Base-by-base conservation (phyloP, 2,797 vertebrate species). In the Yasuhikotakia modesta region DNA sequence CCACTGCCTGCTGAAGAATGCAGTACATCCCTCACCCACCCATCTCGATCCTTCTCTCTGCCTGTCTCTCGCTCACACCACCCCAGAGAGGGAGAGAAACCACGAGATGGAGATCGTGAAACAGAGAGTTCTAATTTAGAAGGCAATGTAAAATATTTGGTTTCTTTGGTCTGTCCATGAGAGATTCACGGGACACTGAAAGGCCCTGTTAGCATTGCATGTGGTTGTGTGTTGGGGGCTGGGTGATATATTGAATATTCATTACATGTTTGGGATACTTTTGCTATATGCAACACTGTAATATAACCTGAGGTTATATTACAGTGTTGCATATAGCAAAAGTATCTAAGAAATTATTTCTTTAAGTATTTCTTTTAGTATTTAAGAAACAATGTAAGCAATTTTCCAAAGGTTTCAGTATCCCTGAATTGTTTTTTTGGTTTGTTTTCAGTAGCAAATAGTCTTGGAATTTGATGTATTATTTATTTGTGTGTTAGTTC, bases 1-100 rank as follows among this genome's bases (percentile, higher is more conserved):
- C 73, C 66, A 63, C 60, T 73, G 72, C 55, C 27, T 67, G 69
- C 76, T 70, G 48, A 74, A 83, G 74, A 78, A 78, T 81, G 78
- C 80, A 79, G 69, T 58, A 53, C 53, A 50, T 27, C 46, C 45
- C 43, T 43, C 45, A 78, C 45, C 64, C 52, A 63, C 60, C 71
- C 60, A 2, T 17, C 72, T 74, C 16, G 48, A 22, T 43, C 55
- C 45, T 27, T 68, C 57, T 48, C 27, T 39, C 35, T 60, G 13
- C 46, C 55, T 19, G 4, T 76, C 27, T 81, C 76, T 76, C 73
- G 48, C 66, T 27, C 35, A 65, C 71, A 76, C 70, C 39, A 19
- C 46, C 43, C 24, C 17, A 8, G 1, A 82, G 45, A 16, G 19
- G 73, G 58, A 70, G 55, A 45, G 2, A 50, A n/a, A 50, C 11